These are phyloP conservation scores for Saccopteryx leptura DNA, from an alignment of 2,113 vertebrate genomes.

Conservation along the genomic window DNA sequence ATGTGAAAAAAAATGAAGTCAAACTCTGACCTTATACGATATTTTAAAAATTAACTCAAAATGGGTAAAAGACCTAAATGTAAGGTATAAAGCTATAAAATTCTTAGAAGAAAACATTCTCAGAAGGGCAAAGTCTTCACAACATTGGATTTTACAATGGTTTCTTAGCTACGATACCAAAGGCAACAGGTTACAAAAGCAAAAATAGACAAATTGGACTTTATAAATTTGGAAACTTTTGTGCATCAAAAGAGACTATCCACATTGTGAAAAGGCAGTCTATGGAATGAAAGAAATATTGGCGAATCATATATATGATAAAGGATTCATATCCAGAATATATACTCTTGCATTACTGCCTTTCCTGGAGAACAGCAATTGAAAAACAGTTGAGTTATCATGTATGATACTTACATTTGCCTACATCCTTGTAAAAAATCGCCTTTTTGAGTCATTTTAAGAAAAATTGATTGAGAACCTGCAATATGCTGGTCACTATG, in stretches of 20 bases:
- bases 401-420: neutral
- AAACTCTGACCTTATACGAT: neutral
- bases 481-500: neutral
- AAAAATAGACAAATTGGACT: neutral
- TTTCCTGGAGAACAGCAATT: neutral
- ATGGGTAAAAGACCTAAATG: neutral
- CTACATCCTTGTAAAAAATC: neutral
- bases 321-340: neutral
- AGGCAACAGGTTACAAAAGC: neutral
- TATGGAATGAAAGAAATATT: neutral
- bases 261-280: neutral
- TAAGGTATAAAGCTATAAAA: neutral
- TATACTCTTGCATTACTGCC: neutral
- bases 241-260: neutral
- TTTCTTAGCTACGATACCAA: neutral
- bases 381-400: neutral
- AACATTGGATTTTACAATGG: neutral
- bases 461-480: neutral
- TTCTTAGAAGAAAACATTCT: neutral
- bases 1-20: neutral
- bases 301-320: neutral
- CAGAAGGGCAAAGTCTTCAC: neutral
- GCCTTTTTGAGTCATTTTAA: neutral
- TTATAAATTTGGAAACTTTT: neutral
- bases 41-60: neutral